phyloP scores from a whole-genome alignment of 2,888 invertebrate species.

The Acanthosepion pharaonis region DNA sequence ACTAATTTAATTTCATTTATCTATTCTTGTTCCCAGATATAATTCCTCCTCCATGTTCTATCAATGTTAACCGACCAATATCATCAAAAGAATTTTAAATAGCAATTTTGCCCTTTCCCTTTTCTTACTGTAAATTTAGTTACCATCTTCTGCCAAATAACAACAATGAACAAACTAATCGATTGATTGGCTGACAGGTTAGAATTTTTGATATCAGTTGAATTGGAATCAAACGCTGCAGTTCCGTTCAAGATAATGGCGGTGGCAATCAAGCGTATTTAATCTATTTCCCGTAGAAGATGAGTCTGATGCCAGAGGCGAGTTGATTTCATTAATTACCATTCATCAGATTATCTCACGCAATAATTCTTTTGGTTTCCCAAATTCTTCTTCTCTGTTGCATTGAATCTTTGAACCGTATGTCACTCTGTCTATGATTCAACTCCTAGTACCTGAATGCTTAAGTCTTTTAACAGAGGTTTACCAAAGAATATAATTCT shows the following conservation, averaged over 20 bases:
- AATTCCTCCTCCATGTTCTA: no score
- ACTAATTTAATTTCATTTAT: no score
- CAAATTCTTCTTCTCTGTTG: not conserved
- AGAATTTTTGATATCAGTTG: not conserved
- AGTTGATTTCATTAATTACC: not conserved
- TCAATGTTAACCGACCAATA: no score
- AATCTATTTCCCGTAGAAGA: conserved; percentile 2
- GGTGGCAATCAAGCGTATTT: not conserved
- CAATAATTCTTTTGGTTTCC: not conserved
- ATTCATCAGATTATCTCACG: not conserved
- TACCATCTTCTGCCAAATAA: not conserved
- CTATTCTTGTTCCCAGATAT: no score
- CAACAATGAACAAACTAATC: not conserved
- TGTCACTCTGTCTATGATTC: no score
- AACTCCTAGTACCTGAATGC: no score
- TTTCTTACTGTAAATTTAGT: no score
- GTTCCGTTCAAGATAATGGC: not conserved
- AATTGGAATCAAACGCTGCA: not conserved
- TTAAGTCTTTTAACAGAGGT: no score
- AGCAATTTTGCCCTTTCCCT: no score
- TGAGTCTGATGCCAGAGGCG: not conserved
- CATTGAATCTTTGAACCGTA: not conserved
- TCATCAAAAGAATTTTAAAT: no score
- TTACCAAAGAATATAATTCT: no score
- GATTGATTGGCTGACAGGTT: not conserved